Evolutionary conservation across 2,888 invertebrate genomes (phyloP).

Genomic region (Clistopyga incitator): DNA sequence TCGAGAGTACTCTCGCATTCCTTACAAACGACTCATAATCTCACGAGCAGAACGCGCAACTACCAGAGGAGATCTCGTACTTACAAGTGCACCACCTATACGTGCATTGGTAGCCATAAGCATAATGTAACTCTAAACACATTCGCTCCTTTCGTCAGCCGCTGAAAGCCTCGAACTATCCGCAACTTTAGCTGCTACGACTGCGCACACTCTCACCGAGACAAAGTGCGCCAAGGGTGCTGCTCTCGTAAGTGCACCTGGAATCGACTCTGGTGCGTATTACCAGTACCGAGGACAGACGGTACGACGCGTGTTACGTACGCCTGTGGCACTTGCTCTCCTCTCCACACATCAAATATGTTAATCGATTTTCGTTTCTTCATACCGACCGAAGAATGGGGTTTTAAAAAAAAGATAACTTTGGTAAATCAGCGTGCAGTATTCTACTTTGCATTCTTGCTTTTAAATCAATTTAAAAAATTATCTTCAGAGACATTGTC

Average conservation of each 20-base stretch:
- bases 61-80: conserved; percentile 36
- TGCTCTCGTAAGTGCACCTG: conserved; percentile 8
- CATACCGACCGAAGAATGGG: too few relatives aligned
- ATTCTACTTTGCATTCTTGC: too few relatives aligned
- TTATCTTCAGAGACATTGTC: too few relatives aligned
- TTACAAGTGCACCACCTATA: conserved; percentile 15
- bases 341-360: too few relatives aligned
- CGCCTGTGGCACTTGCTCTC: too few relatives aligned
- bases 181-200: not conserved
- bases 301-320: not conserved
- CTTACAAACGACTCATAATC: conserved; percentile 60
- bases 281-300: not conserved
- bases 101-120: conserved; percentile 20
- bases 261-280: not conserved
- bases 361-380: too few relatives aligned
- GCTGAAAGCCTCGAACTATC: conserved; percentile 13
- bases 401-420: too few relatives aligned
- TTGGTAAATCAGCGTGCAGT: too few relatives aligned
- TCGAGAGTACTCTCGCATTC: conserved; percentile 53
- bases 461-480: too few relatives aligned
- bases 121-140: conserved; percentile 42
- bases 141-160: conserved; percentile 49
- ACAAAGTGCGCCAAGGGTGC: conserved; percentile 10
- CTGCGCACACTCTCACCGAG: not conserved
- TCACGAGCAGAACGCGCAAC: conserved; percentile 37